Evolutionary conservation across 2,797 vertebrate species (phyloP).

Genomic region (Limnodromus scolopaceus): DNA sequence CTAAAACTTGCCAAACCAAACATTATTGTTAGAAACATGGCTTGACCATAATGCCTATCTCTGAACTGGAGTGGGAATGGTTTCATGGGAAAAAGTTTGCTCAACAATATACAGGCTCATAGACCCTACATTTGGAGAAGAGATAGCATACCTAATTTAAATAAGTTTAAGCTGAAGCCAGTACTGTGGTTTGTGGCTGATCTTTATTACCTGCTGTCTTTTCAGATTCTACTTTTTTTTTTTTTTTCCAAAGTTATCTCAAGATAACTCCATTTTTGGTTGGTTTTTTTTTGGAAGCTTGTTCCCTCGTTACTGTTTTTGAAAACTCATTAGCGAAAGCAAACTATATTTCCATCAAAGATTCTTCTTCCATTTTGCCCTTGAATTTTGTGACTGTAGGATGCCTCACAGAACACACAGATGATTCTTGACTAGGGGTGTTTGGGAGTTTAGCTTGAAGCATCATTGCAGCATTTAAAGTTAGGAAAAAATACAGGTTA

Average conservation of each 20-base stretch:
- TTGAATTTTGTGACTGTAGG: background rate
- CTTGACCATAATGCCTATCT: constrained; percentile 16
- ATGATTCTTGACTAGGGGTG: background rate
- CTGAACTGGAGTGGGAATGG: constrained; percentile 3
- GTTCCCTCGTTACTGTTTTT: background rate
- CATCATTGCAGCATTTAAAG: background rate
- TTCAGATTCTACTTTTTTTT: background rate
- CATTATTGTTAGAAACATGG: background rate
- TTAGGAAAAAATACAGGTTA: background rate
- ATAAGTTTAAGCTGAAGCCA: background rate
- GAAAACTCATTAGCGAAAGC: background rate
- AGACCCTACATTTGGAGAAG: background rate
- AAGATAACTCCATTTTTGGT: background rate
- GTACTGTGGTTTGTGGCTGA: background rate
- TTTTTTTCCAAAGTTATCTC: background rate
- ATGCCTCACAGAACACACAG: background rate
- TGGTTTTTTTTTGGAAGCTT: background rate
- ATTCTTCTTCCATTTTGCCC: background rate
- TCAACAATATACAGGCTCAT: background rate
- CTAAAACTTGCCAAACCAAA: constrained; percentile 45
- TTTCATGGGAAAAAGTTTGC: constrained; percentile 38
- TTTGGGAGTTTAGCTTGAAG: background rate
- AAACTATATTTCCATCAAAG: background rate
- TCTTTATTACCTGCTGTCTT: constrained; percentile 4
- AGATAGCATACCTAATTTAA: background rate